Conservation (phyloP, 2,797 vertebrate genomes). For the Vireo griseus region DNA sequence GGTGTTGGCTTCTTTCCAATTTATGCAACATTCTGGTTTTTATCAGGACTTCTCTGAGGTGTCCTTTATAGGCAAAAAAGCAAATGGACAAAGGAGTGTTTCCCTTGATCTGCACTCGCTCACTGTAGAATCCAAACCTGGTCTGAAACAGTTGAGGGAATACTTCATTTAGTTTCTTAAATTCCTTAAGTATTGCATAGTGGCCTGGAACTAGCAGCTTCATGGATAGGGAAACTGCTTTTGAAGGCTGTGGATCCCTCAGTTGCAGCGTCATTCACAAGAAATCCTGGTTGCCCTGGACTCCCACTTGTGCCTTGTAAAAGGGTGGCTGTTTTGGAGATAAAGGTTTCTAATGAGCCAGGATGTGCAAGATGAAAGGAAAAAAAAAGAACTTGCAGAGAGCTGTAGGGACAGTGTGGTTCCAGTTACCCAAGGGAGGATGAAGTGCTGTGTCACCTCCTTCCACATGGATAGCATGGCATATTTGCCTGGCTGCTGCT, state of each 20-base stretch:
- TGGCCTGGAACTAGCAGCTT: not conserved
- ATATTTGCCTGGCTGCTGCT: not conserved
- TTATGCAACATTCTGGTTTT: not conserved
- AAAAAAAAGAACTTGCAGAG: not conserved
- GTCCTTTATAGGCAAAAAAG: not conserved
- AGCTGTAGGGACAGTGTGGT: not conserved
- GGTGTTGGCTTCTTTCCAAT: not conserved
- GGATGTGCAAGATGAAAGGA: not conserved
- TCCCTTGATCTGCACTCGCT: not conserved
- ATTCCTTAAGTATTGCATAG: not conserved
- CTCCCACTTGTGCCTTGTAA: not conserved
- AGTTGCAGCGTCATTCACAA: not conserved
- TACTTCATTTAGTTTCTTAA: not conserved
- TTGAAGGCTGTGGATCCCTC: not conserved
- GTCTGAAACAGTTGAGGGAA: not conserved
- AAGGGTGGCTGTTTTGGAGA: not conserved
- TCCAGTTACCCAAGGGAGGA: not conserved
- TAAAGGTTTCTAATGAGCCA: not conserved
- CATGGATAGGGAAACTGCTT: not conserved
- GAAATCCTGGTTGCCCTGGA: not conserved
- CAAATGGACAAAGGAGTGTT: not conserved
- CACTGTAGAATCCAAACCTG: not conserved
- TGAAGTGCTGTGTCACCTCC: not conserved
- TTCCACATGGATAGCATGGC: not conserved
- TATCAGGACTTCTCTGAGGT: not conserved